Base-by-base conservation (phyloP, 2,888 invertebrate species). In the Hoplodrina blanda region DNA sequence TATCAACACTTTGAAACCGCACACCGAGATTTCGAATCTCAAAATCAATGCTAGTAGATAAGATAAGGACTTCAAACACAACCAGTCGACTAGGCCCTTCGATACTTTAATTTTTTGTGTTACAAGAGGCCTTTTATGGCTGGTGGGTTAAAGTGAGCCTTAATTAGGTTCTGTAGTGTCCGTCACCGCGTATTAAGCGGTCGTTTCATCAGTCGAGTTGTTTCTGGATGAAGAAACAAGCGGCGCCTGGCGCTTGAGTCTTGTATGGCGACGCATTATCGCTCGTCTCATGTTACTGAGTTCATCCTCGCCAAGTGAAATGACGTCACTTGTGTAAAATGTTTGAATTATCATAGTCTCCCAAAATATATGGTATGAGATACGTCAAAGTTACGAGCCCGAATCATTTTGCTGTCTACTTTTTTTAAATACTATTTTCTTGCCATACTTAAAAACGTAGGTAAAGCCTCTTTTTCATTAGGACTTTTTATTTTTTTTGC, bases 81-180 rank as follows among this genome's bases (percentile, higher is more conserved):
- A 64, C 94, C 91, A 91, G 63, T 52, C 19, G 46, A 49, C 52
- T 60, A 86, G 91, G 89, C 49, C 90, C 74, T 49, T 80, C 4
- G 4, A 50, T n/a, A 30, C 59, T 30, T 52, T 71, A 4, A 13
- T 13, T 60, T 65, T 64, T 46, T 55, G 57, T 52, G 61, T 70
- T 37, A 44, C 54, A 33, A 68, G 10, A 70, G 91, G 37, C 89
- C 90, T 78, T 61, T 33, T n/a, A 85, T 85, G 63, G 73, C 7
- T 92, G 92, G 93, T 82, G 78, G 61, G 50, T 72, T 64, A 81
- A 87, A 87, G 89, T 86, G 88, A 87, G 87, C 91, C 91, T 94
- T 96, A 96, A 95, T 96, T 96, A 95, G 95, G 92, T 90, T 92
- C 88, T 91, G 91, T 92, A 92, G 93, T 93, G 93, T 93, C 94